Percentiles rank a stretch among this genome's conserved stretches.
These are phyloP conservation scores for Matsumurasca onukii DNA, from an alignment of 1,140 invertebrate species.

Conservation along the genomic window DNA sequence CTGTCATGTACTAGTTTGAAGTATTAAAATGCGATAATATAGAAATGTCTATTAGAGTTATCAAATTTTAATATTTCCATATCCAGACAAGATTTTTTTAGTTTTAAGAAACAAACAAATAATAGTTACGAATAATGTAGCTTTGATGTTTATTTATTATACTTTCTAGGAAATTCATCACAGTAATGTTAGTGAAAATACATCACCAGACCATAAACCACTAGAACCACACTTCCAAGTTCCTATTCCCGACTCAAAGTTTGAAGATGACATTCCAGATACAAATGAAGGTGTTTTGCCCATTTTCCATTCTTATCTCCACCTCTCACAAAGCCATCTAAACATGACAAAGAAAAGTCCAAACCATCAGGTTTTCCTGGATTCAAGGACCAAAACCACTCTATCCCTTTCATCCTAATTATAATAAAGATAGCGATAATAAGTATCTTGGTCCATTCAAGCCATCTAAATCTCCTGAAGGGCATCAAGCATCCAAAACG, in stretches of 20 bases:
- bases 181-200: not conserved
- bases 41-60: no score
- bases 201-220: not conserved
- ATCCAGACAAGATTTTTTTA: no score
- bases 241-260: constrained; percentile 24
- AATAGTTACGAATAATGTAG: no score
- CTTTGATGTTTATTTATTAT: no score
- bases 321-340: constrained; percentile 4
- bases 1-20: no score
- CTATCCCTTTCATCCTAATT: not conserved
- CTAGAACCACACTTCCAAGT: not conserved
- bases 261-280: constrained; percentile 18
- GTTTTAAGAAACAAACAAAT: no score
- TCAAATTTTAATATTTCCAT: no score
- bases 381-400: not conserved
- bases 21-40: no score
- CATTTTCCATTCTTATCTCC: constrained; percentile 16
- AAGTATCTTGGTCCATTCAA: constrained; percentile 8
- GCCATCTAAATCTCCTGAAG: not conserved
- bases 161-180: constrained; percentile 17
- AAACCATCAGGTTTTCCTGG: not conserved
- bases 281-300: constrained; percentile 21
- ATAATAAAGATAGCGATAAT: not conserved
- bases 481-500: constrained; percentile 1
- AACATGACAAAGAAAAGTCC: constrained; percentile 17